phyloP scores from a whole-genome alignment of 2,888 invertebrate species.

The Thyatira batis region DNA sequence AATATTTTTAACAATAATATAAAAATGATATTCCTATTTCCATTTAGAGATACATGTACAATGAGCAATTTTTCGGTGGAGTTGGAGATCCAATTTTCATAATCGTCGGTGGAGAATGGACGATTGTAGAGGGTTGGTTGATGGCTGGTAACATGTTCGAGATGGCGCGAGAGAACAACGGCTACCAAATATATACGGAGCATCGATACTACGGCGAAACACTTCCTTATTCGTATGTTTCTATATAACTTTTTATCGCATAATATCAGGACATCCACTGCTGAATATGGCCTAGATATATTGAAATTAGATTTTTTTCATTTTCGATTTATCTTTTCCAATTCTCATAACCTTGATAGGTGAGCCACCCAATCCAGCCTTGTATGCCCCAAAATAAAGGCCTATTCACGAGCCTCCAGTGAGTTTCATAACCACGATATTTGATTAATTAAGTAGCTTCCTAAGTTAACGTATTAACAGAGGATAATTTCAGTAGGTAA shows the following conservation, averaged over 20 bases:
- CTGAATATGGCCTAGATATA: no score
- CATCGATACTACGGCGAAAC: conserved; percentile 92
- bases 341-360: no score
- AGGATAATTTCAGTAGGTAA: no score
- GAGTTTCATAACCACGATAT: no score
- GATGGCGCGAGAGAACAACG: conserved; percentile 85
- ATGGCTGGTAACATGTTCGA: conserved; percentile 85
- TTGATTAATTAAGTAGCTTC: background rate
- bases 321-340: no score
- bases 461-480: no score
- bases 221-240: conserved; percentile 85
- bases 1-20: background rate
- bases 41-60: conserved; percentile 79
- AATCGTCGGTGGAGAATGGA: conserved; percentile 89
- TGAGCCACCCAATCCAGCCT: no score
- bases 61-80: conserved; percentile 78
- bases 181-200: conserved; percentile 88
- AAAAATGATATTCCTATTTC: background rate
- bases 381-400: conserved; percentile 1
- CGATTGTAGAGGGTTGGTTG: conserved; percentile 83
- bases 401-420: no score
- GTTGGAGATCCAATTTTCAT: conserved; percentile 84
- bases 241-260: background rate
- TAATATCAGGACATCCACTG: no score
- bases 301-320: no score